phyloP scores from a whole-genome alignment of 2,888 invertebrate species.

The Ernsta delagoae region DNA sequence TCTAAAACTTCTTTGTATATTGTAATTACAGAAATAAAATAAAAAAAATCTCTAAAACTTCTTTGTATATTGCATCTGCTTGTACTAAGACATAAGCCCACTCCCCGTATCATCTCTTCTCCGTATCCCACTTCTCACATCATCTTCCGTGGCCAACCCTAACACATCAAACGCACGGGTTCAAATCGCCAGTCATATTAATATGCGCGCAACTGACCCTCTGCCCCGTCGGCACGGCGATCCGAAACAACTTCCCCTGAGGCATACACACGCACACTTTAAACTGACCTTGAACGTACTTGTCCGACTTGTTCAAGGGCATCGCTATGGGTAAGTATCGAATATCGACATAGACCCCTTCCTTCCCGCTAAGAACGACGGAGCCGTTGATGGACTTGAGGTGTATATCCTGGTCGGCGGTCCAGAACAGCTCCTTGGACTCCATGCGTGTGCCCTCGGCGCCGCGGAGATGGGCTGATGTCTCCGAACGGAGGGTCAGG shows the following conservation, averaged over 20 bases:
- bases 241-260: constrained; percentile 91
- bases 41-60: no score
- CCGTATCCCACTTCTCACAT: no score
- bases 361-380: constrained; percentile 87
- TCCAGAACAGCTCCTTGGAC: constrained; percentile 88
- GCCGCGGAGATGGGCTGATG: constrained; percentile 88
- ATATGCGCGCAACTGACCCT: constrained; percentile 87
- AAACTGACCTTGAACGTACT: constrained; percentile 83
- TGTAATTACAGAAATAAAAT: no score
- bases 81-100: no score
- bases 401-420: constrained; percentile 91
- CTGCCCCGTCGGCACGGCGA: constrained; percentile 87
- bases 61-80: no score
- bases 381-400: constrained; percentile 91
- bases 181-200: constrained; percentile 84
- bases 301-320: constrained; percentile 63
- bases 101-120: no score
- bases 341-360: constrained; percentile 89
- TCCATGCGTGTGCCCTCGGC: constrained; percentile 92
- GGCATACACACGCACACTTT: constrained; percentile 97
- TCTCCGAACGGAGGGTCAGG: constrained; percentile 88
- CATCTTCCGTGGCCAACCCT: no score
- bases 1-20: no score
- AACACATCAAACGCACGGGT: constrained; percentile 84
- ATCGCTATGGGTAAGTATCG: constrained; percentile 88